These are phyloP conservation scores for Hyalella azteca DNA, from an alignment of 2,888 invertebrate species.

Conservation along the genomic window DNA sequence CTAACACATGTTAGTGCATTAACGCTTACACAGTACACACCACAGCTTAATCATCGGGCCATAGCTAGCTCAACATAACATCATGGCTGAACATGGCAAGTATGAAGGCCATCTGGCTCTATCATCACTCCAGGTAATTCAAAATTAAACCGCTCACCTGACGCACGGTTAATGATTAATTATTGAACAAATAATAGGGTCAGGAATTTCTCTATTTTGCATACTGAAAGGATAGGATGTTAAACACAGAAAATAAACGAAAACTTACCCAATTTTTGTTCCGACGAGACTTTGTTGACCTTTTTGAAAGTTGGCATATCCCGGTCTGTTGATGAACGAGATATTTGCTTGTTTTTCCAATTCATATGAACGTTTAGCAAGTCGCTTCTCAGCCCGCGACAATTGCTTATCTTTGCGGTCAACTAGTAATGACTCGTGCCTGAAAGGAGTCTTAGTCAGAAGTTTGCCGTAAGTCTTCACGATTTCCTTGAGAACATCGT, in stretches of 20 bases:
- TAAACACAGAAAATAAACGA: background rate
- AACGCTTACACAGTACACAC: no score
- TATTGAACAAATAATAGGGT: no score
- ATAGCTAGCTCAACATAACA: no score
- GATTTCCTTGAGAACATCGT: conserved; percentile 79
- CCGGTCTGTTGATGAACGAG: conserved; percentile 62
- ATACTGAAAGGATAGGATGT: no score
- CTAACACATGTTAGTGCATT: no score
- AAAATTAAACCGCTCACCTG: no score
- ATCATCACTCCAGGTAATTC: no score
- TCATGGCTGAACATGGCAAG: no score
- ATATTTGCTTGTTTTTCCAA: conserved; percentile 78
- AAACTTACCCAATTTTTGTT: conserved; percentile 55
- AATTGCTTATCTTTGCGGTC: conserved; percentile 94
- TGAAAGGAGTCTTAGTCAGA: conserved; percentile 80
- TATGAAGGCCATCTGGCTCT: no score
- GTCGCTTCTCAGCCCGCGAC: conserved; percentile 88
- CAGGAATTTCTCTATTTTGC: no score
- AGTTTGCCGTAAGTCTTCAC: conserved; percentile 65
- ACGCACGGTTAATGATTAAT: no score
- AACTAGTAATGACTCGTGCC: conserved; percentile 91
- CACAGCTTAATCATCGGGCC: no score
- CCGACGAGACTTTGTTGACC: conserved; percentile 49
- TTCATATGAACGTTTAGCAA: conserved; percentile 92
- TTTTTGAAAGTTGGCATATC: conserved; percentile 62